Conservation (phyloP, 2,888 invertebrate species). For the Drosophila gaucha region DNA sequence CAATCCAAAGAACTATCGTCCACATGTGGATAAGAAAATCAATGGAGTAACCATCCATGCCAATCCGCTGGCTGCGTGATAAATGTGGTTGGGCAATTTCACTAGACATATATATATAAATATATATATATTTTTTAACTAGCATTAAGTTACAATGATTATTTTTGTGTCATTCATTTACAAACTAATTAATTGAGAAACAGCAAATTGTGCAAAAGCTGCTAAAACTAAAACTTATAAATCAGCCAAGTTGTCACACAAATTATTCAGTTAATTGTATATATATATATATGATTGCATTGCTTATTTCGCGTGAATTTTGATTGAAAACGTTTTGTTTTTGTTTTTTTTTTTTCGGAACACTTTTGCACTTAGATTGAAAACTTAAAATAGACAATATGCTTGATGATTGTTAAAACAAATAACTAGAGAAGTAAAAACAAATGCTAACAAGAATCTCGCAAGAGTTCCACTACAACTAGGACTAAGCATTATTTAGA, state of each 20-base stretch:
- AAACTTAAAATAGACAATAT: constrained; percentile 62
- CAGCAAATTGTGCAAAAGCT: constrained; percentile 70
- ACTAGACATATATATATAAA: constrained; percentile 20
- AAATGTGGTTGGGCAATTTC: not conserved
- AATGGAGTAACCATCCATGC: constrained; percentile 98
- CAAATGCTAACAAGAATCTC: constrained; percentile 79
- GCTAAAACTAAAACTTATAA: constrained; percentile 53
- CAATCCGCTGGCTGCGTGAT: constrained; percentile 95
- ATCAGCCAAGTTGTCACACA: constrained; percentile 59
- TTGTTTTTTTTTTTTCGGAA: constrained; percentile 41
- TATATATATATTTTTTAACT: constrained; percentile 53
- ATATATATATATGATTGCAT: constrained; percentile 65
- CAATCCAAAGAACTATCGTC: constrained; percentile 96
- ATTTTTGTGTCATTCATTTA: constrained; percentile 42
- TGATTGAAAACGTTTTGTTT: constrained; percentile 40
- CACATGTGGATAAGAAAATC: constrained; percentile 94
- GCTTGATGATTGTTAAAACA: constrained; percentile 57
- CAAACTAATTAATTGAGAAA: constrained; percentile 74
- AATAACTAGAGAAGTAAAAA: constrained; percentile 67
- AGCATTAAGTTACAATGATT: constrained; percentile 57
- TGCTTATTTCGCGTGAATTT: constrained; percentile 59
- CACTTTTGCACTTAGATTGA: constrained; percentile 63
- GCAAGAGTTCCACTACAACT: constrained; percentile 47
- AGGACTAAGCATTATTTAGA: constrained; percentile 59
- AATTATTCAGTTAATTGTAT: constrained; percentile 17